Percentiles rank a stretch among this genome's conserved stretches.
phyloP scores from a whole-genome alignment of 2,113 vertebrate genomes.

The Zosterops hypoxanthus region DNA sequence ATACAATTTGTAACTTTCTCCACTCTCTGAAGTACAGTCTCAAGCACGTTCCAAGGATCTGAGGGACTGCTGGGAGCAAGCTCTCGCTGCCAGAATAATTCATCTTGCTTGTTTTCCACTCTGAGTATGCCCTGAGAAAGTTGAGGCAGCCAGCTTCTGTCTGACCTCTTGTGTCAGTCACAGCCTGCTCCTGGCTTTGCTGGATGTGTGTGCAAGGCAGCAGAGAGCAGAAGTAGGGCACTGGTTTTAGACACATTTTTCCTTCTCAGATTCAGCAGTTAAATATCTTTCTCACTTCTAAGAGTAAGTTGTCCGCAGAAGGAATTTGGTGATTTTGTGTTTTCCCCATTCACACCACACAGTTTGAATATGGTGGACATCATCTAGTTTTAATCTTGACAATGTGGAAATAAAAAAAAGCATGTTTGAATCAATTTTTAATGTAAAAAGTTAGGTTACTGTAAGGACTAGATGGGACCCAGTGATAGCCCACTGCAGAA shows the following conservation, averaged over 20 bases:
- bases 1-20: neutral
- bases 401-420: neutral
- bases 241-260: neutral
- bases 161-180: constrained; percentile 6
- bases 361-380: neutral
- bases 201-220: neutral
- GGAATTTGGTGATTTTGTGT: neutral
- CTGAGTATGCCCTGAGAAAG: neutral
- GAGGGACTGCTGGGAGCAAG: neutral
- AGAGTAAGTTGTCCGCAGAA: neutral
- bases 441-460: neutral
- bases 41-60: neutral
- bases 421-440: neutral
- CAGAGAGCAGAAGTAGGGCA: neutral
- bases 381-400: neutral
- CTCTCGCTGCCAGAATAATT: constrained; percentile 5
- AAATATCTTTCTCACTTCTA: neutral
- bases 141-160: constrained; percentile 36
- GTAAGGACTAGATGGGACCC: neutral
- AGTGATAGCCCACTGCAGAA: neutral
- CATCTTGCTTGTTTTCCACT: constrained; percentile 25
- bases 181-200: neutral
- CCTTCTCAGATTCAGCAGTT: neutral
- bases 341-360: neutral
- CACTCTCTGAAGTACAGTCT: neutral